Percentiles rank a stretch among this genome's conserved stretches.
Conservation (phyloP, 2,797 vertebrate species). For the Pitangus sulphuratus region DNA sequence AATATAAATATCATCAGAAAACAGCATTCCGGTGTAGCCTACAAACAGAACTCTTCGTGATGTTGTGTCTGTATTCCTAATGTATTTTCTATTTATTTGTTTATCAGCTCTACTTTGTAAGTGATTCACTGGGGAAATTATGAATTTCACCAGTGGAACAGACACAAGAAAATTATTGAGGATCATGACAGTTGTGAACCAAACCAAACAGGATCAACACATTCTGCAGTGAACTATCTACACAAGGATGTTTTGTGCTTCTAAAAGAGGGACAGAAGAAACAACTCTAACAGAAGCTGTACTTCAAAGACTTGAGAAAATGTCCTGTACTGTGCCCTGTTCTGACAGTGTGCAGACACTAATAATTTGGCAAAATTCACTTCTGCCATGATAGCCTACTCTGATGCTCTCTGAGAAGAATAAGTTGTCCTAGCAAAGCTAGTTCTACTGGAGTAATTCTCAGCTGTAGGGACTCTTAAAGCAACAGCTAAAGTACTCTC, state of each 20-base stretch:
- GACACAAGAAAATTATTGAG: background rate
- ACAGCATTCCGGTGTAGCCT: background rate
- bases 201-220: background rate
- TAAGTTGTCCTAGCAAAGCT: background rate
- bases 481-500: background rate
- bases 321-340: background rate
- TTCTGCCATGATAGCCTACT: background rate
- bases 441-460: background rate
- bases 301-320: background rate
- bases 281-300: background rate
- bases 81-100: background rate
- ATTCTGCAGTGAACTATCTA: background rate
- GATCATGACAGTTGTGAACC: background rate
- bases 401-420: background rate
- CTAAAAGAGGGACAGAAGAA: background rate
- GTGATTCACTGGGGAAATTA: background rate
- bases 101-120: background rate
- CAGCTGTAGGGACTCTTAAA: background rate
- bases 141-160: background rate
- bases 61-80: background rate
- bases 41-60: background rate
- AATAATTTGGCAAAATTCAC: background rate
- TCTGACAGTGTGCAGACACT: background rate
- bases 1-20: background rate
- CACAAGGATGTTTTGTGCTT: background rate